Percentiles rank a stretch among this genome's conserved stretches.
phyloP scores from a whole-genome alignment of 2,888 invertebrate genomes.

The Hydroisotoma schaefferi region DNA sequence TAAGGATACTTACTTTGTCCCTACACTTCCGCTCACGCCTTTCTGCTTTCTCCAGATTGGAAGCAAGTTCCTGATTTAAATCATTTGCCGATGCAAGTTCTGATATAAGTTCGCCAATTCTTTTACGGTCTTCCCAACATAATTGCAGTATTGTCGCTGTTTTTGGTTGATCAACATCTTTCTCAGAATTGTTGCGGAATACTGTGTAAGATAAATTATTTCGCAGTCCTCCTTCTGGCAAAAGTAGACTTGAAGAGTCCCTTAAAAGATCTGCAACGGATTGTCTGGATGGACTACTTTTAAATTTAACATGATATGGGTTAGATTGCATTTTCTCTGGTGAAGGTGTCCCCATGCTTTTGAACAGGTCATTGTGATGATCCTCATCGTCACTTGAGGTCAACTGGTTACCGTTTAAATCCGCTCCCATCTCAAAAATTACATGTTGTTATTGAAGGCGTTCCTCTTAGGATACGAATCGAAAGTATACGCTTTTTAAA shows the following conservation, averaged over 20 bases:
- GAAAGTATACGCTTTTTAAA: no score
- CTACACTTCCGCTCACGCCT: conserved; percentile 13
- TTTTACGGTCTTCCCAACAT: conserved; percentile 31
- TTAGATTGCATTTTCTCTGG: background rate
- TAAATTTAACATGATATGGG: background rate
- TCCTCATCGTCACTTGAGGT: no score
- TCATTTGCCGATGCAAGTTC: conserved; percentile 35
- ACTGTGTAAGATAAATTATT: no score
- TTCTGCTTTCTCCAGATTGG: conserved; percentile 8
- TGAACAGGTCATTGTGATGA: no score
- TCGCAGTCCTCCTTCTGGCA: background rate
- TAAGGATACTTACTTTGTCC: conserved; percentile 17
- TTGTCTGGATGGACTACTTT: background rate
- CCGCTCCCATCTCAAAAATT: no score
- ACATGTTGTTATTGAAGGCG: no score
- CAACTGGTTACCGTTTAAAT: no score
- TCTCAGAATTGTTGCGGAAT: no score
- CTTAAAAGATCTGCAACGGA: background rate
- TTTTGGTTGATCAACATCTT: background rate
- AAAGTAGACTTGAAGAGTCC: background rate
- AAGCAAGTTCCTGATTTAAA: conserved; percentile 20
- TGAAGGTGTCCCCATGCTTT: no score
- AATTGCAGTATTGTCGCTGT: conserved; percentile 31
- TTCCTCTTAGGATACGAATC: no score
- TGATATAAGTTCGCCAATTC: conserved; percentile 32